These are phyloP conservation scores for Melanotaenia trifasciata DNA, from an alignment of 2,797 vertebrate genomes.

Conservation along the genomic window DNA sequence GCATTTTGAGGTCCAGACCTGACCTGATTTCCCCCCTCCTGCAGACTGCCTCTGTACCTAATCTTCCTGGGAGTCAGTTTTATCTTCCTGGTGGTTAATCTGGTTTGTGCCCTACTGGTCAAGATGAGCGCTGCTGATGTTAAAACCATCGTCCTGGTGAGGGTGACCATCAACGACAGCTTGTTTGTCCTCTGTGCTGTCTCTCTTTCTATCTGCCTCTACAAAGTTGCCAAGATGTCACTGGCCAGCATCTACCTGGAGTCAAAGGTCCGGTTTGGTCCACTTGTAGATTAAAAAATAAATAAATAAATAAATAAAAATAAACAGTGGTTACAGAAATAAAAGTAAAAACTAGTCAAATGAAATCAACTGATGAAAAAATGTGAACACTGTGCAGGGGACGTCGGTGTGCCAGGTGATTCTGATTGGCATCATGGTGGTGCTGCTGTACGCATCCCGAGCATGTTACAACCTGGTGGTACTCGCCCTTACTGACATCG, in stretches of 20 bases:
- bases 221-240: conserved; percentile 95
- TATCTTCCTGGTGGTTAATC: conserved; percentile 92
- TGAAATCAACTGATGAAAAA: not conserved
- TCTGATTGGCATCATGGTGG: conserved; percentile 87
- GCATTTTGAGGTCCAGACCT: not conserved
- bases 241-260: conserved; percentile 94
- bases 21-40: not conserved
- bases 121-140: conserved; percentile 86
- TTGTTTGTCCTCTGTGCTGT: conserved; percentile 92
- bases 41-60: conserved; percentile 85
- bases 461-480: conserved; percentile 95
- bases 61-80: conserved; percentile 88
- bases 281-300: not conserved
- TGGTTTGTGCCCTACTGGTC: conserved; percentile 92
- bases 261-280: conserved; percentile 83
- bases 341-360: not conserved
- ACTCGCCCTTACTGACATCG: conserved; percentile 85
- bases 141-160: conserved; percentile 90
- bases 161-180: conserved; percentile 93
- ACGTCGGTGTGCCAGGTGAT: conserved; percentile 94
- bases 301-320: not conserved
- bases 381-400: conserved; percentile 79
- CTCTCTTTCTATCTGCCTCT: conserved; percentile 92
- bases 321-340: not conserved
- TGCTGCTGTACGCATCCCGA: conserved; percentile 90